These are phyloP conservation scores for Alcedo quadribrachys DNA, from an alignment of 2,797 vertebrate species.

Conservation along the genomic window DNA sequence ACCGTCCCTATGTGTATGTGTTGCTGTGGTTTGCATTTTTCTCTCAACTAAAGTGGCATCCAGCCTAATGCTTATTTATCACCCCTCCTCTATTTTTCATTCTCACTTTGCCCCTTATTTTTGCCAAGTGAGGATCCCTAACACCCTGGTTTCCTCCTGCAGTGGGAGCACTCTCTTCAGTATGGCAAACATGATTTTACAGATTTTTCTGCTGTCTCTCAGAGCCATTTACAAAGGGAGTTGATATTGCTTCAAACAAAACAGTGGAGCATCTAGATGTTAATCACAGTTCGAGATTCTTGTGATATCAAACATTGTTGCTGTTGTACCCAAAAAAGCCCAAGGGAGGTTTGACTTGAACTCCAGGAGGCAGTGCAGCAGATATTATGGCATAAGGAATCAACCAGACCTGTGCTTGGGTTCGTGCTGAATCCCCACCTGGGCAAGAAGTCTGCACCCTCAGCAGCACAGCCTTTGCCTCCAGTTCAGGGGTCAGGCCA, in stretches of 20 bases:
- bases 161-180: background rate
- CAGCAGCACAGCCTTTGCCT: fast-evolving
- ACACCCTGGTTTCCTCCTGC: fast-evolving
- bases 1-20: too few relatives aligned
- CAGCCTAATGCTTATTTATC: background rate
- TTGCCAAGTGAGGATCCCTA: background rate
- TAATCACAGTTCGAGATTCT: background rate
- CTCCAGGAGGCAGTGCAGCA: background rate
- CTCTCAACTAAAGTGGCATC: background rate
- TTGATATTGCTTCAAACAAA: background rate
- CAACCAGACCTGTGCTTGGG: fast-evolving
- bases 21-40: background rate
- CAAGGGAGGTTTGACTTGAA: background rate
- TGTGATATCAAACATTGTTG: background rate
- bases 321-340: background rate
- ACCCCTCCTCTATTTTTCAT: background rate
- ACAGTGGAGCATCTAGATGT: background rate
- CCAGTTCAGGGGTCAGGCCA: background rate
- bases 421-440: background rate
- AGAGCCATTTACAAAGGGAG: background rate
- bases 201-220: background rate
- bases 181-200: fast-evolving
- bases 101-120: background rate
- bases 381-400: background rate
- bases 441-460: background rate